Evolutionary conservation across 2,797 vertebrate species (phyloP).

Genomic region (Arctocebus calabarensis): DNA sequence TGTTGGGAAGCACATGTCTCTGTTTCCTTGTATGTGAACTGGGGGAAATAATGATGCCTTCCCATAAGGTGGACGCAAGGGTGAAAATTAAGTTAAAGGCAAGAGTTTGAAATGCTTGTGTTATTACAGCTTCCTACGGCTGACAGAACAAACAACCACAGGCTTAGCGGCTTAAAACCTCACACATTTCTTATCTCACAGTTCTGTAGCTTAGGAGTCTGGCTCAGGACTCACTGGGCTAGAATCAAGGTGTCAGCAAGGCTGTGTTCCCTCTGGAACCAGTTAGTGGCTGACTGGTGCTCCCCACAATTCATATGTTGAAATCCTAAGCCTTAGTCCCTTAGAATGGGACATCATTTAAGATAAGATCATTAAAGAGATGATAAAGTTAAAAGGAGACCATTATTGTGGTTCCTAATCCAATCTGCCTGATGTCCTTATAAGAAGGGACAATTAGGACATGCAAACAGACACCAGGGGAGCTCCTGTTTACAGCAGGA

Average conservation of each 20-base stretch:
- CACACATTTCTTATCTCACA: not conserved
- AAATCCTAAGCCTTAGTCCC: not conserved
- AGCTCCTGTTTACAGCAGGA: not conserved
- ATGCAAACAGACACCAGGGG: not conserved
- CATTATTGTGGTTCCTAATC: not conserved
- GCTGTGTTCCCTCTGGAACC: not conserved
- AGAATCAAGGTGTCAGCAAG: not conserved
- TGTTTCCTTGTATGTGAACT: not conserved
- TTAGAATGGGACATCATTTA: not conserved
- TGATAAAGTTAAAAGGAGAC: not conserved
- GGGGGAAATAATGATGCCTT: not conserved
- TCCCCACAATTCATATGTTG: not conserved
- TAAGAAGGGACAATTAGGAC: not conserved
- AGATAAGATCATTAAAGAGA: not conserved
- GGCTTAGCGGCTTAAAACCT: not conserved
- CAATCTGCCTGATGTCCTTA: not conserved
- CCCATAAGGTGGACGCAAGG: not conserved
- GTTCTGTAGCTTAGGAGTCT: not conserved
- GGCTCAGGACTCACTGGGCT: not conserved
- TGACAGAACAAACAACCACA: not conserved
- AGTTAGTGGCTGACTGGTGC: not conserved
- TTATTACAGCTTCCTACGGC: not conserved
- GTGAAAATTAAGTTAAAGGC: not conserved
- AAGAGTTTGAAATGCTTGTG: not conserved
- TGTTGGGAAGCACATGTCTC: not conserved